These are phyloP conservation scores for Pongo abelii DNA, from an alignment of 2,113 vertebrate species.

Conservation along the genomic window DNA sequence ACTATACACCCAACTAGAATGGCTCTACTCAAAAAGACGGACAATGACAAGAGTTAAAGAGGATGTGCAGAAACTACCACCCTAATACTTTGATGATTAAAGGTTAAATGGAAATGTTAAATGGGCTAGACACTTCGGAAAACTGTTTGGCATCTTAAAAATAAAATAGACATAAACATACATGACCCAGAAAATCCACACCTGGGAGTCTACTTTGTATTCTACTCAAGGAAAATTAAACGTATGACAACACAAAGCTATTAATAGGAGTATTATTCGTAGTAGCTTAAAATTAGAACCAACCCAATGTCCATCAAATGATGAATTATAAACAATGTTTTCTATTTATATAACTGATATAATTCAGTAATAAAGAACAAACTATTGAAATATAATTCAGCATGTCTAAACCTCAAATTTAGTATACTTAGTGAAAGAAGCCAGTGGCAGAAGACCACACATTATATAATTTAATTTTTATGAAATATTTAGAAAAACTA, in stretches of 20 bases:
- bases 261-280: background rate
- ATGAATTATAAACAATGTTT: background rate
- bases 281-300: background rate
- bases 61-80: background rate
- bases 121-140: background rate
- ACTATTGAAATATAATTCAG: background rate
- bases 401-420: background rate
- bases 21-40: background rate
- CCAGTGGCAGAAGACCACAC: background rate
- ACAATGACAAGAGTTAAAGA: background rate
- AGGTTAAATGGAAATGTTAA: background rate
- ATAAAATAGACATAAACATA: background rate
- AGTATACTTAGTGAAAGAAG: background rate
- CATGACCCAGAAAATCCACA: background rate
- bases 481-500: background rate
- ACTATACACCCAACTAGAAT: background rate
- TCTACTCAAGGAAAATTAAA: background rate
- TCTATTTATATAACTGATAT: background rate
- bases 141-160: background rate
- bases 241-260: background rate
- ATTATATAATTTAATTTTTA: background rate
- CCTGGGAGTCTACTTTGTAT: background rate
- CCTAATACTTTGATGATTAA: background rate
- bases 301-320: background rate
- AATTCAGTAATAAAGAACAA: background rate